Conservation (phyloP, 2,797 vertebrate species). For the Takifugu ocellatus region DNA sequence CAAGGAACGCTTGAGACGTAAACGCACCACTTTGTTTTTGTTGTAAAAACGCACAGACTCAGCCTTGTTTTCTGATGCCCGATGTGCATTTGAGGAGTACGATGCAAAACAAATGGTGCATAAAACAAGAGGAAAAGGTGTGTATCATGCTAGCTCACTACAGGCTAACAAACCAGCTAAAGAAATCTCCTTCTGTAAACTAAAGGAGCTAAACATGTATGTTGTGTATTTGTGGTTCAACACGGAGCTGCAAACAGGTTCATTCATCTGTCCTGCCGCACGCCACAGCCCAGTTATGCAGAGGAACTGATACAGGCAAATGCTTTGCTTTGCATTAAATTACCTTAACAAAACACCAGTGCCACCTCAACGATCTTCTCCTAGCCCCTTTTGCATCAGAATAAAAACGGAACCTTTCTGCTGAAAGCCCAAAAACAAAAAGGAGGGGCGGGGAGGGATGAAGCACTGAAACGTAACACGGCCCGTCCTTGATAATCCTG, state of each 20-base stretch:
- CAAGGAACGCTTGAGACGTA: no score
- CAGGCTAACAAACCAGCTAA: no score
- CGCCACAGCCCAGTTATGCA: constrained; percentile 32
- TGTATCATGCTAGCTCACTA: no score
- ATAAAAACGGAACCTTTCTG: constrained; percentile 60
- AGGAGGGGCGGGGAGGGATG: background rate
- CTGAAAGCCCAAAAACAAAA: constrained; percentile 15
- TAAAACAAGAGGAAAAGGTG: background rate
- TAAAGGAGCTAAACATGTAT: background rate
- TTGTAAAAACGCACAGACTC: no score
- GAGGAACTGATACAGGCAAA: constrained; percentile 38
- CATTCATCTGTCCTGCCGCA: constrained; percentile 4
- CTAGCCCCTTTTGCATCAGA: constrained; percentile 37
- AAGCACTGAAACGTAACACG: constrained; percentile 57
- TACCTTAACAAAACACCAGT: constrained; percentile 42
- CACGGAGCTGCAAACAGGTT: constrained; percentile 1
- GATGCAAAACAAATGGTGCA: no score
- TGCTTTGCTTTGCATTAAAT: constrained; percentile 51
- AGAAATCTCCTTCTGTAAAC: no score
- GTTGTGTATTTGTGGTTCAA: background rate
- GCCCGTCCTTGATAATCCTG: constrained; percentile 58
- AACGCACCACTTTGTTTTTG: no score
- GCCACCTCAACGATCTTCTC: constrained; percentile 21
- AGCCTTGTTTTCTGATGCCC: no score
- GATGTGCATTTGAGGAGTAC: no score